Base-by-base conservation (phyloP, 2,888 invertebrate species). In the Rhimphoctona megacephalus region DNA sequence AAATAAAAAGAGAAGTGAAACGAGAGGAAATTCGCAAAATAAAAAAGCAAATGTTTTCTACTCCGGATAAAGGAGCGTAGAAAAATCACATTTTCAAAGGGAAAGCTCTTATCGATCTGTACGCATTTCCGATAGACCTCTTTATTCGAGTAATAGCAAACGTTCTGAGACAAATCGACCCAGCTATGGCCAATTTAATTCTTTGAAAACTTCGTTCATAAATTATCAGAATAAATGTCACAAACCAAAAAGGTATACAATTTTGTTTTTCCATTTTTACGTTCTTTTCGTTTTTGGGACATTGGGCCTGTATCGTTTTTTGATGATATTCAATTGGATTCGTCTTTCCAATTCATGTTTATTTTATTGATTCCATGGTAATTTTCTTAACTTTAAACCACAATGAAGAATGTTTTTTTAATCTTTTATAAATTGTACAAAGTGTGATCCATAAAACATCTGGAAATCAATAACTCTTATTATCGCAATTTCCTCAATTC, bases 61-160 rank as follows among this genome's bases (percentile, higher is more conserved):
- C 39, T 52, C 33, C 22, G 22, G 70, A 57, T 70, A 81, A 85
- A 70, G 61, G 80, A 85, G 74, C 64, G 46, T 64, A 76, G 64
- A 80, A 79, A 79, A 85, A 76, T 73, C 70, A 43, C 80, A 54
- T 66, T 67, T 25, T 67, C 52, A 54, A 54, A 72, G 52, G 57
- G 79, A 69, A 79, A 82, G 77, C 67, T 69, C 79, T 57, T 70
- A 85, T 85, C 82, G 85, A 85, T 85, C 80, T 74, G 49, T 72
- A 83, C 69, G 83, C 80, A 85, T 81, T 83, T 86, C 80, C 54
- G 80, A 77, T 81, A 81, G 77, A 83, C 76, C 67, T 74, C 67
- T 64, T 76, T 81, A 86, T 81, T 25, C 72, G 72, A 72, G 64
- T 52, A 54, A 67, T 17, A 19, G 69, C 30, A 30, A 61, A 43